phyloP scores from a whole-genome alignment of 2,113 vertebrate genomes.

The Cariama cristata region DNA sequence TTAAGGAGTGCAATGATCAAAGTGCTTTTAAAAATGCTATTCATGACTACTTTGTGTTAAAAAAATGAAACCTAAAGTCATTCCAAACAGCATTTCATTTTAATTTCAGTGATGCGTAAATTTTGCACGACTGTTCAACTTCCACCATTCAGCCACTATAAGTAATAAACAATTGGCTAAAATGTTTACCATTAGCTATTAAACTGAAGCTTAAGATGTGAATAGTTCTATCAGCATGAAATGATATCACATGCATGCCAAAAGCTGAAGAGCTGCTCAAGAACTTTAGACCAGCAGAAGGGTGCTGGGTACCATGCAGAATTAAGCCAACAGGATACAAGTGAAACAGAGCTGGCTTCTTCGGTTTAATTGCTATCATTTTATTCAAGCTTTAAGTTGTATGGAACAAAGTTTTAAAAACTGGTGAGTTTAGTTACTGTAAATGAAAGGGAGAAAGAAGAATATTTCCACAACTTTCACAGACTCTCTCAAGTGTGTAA shows the following conservation, averaged over 20 bases:
- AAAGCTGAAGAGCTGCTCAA: neutral
- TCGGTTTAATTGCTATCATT: neutral
- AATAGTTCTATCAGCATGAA: neutral
- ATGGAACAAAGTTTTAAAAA: neutral
- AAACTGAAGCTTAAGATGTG: neutral
- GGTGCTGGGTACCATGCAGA: neutral
- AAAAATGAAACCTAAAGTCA: constrained; percentile 1
- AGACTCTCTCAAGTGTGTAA: neutral
- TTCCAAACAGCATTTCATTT: neutral
- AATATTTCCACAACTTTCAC: neutral
- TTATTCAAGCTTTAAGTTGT: neutral
- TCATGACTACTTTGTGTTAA: neutral
- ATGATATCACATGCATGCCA: neutral
- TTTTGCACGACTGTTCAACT: neutral
- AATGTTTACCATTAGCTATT: neutral
- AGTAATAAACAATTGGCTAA: neutral
- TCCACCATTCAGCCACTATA: neutral
- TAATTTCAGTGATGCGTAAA: constrained; percentile 7
- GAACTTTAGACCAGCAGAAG: neutral
- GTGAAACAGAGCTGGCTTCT: neutral
- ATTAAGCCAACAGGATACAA: neutral
- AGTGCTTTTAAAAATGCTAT: constrained; percentile 39
- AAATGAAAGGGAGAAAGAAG: neutral
- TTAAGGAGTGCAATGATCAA: constrained; percentile 36
- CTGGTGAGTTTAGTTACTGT: neutral